Evolutionary conservation across 2,888 invertebrate genomes (phyloP), one percentile per base, ranked within the genome.

Genomic region (Microctonus aethiopoides): DNA sequence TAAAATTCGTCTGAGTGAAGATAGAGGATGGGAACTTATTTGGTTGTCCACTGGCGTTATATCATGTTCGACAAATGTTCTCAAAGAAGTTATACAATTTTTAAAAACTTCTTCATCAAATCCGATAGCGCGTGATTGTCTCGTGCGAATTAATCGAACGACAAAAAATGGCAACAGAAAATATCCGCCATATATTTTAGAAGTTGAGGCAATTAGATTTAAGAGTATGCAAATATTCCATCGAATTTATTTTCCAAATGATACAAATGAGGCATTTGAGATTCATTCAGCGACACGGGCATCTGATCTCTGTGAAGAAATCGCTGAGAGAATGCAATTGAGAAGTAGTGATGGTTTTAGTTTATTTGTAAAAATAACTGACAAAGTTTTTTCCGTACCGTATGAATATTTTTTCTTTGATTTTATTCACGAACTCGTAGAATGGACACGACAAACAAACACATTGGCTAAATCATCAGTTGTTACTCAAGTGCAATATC

Each of bases 161-260:
- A 89, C 99, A 78, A 91, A 97, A 84, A 98, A 96, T 82, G 97
- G 97, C 0, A 97, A 97, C 85, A 91, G 98, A 77, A 98, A 98
- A 83, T 98, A 97, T 88, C 97, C 98, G 6, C 99, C 99, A 0
- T 99, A 99, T 87, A 98, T 98, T 87, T 99, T 99, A 0, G 99
- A 99, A 89, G 99, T 99, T 2, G 99, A 99, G 88, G 99, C 99
- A 71, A 99, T 99, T 81, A 99, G 99, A 87, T 98, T 98, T 87
- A 99, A 99, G 89, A 99, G 99, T 0, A 99, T 99, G 34, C 99
- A 99, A 88, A 99, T 99, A 87, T 98, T 98, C 89, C 99, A 99
- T 87, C 99, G 99, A 89, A 99, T 99, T 6, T 99, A 98, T 87
- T 99, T 99, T 87, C 99, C 99, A 0, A 99, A 99, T 86, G 99